phyloP scores from a whole-genome alignment of 2,888 invertebrate species.

The Chydorus sphaericus region DNA sequence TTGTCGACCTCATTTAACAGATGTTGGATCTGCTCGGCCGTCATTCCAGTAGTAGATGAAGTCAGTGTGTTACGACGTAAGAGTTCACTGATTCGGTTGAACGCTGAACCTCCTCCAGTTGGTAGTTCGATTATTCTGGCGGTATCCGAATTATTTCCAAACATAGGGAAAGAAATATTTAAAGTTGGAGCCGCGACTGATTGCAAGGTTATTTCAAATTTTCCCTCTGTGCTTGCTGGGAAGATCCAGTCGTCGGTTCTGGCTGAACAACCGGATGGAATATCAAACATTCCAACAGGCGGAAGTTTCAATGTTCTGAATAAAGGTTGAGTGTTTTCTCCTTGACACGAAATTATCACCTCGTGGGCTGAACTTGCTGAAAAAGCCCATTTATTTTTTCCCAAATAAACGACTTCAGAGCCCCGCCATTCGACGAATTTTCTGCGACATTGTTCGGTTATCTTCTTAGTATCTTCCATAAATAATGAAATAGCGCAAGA shows the following conservation, averaged over 20 bases:
- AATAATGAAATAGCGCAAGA: neutral
- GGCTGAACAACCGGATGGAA: neutral
- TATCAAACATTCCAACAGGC: neutral
- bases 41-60: neutral
- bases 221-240: neutral
- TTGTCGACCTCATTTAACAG: neutral
- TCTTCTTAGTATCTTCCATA: neutral
- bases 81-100: neutral
- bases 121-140: neutral
- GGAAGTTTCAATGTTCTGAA: neutral
- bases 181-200: neutral
- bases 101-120: neutral
- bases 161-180: neutral
- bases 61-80: neutral
- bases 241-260: neutral
- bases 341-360: neutral
- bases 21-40: neutral
- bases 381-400: neutral
- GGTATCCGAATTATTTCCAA: no score
- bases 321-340: neutral
- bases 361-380: neutral
- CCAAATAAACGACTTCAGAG: neutral
- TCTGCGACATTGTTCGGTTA: neutral
- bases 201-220: neutral
- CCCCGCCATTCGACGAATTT: neutral